phyloP scores from a whole-genome alignment of 1,140 invertebrate species.

The Drosophila parvula region DNA sequence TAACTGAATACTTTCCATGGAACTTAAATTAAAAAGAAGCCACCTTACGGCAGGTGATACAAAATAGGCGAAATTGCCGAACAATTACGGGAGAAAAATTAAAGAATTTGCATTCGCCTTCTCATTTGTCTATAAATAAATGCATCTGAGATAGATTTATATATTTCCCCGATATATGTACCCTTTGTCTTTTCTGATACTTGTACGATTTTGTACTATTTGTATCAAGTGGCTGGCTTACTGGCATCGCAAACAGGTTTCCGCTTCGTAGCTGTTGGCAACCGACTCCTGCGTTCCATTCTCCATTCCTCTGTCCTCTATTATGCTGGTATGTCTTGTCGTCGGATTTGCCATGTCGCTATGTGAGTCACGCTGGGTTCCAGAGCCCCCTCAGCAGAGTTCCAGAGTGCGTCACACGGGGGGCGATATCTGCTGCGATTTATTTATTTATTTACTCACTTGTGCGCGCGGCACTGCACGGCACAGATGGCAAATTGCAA shows the following conservation, averaged over 20 bases:
- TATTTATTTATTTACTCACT: conserved; percentile 62
- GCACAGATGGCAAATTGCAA: conserved; percentile 37
- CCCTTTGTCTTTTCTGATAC: conserved; percentile 4
- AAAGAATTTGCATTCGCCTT: conserved; percentile 10
- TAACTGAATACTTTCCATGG: not conserved
- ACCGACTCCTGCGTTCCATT: no score
- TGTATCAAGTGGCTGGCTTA: conserved; percentile 3
- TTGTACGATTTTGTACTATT: conserved; percentile 13
- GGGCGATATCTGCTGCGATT: conserved; percentile 56
- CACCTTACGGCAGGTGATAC: not conserved
- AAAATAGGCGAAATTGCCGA: not conserved
- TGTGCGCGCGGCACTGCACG: conserved; percentile 6
- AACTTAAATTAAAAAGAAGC: not conserved
- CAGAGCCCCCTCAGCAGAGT: not conserved
- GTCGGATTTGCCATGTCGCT: conserved; percentile 32
- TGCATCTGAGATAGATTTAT: conserved; percentile 23
- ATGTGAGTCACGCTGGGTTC: conserved; percentile 51
- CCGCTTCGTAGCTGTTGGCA: not conserved
- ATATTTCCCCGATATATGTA: not conserved
- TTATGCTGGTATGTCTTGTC: conserved; percentile 28
- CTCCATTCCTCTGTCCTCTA: not conserved
- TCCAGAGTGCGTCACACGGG: conserved; percentile 54
- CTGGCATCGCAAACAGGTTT: conserved; percentile 37
- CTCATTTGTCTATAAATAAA: conserved; percentile 31
- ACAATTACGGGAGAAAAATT: conserved; percentile 7